These are phyloP conservation scores for Rhipidura dahli DNA, from an alignment of 2,113 vertebrate genomes.

Conservation along the genomic window DNA sequence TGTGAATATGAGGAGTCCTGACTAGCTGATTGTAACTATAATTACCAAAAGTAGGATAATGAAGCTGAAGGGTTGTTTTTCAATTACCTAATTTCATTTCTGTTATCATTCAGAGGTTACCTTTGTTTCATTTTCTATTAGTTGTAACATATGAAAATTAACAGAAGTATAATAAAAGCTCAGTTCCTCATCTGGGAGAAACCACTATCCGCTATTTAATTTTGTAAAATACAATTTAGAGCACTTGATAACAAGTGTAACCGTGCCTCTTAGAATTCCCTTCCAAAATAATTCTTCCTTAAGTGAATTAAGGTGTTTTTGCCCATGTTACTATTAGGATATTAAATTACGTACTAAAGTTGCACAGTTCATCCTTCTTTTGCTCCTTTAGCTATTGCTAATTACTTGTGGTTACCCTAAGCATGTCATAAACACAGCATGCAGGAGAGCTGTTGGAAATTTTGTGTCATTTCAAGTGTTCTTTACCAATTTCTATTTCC, in stretches of 20 bases:
- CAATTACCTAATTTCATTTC: not conserved
- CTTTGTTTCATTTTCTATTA: not conserved
- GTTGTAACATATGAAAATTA: conserved; percentile 8
- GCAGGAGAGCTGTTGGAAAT: not conserved
- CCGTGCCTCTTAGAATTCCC: not conserved
- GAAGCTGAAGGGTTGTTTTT: conserved; percentile 3
- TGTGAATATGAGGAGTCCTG: not conserved
- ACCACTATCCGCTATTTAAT: not conserved
- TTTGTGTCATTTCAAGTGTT: not conserved
- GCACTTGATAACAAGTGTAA: not conserved
- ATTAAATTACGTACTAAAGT: not conserved
- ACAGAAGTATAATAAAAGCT: not conserved
- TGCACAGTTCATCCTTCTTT: not conserved
- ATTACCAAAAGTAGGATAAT: conserved; percentile 29
- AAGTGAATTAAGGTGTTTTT: not conserved
- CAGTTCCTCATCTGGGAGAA: not conserved
- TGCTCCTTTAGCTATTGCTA: not conserved
- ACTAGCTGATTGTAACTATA: not conserved
- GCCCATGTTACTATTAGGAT: not conserved
- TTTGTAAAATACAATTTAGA: not conserved
- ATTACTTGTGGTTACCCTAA: not conserved
- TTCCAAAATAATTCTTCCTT: not conserved
- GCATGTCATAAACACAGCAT: not conserved
- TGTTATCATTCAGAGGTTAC: not conserved
- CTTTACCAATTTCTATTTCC: not conserved